phyloP scores from a whole-genome alignment of 1,140 invertebrate genomes.

The Chelonus insularis region DNA sequence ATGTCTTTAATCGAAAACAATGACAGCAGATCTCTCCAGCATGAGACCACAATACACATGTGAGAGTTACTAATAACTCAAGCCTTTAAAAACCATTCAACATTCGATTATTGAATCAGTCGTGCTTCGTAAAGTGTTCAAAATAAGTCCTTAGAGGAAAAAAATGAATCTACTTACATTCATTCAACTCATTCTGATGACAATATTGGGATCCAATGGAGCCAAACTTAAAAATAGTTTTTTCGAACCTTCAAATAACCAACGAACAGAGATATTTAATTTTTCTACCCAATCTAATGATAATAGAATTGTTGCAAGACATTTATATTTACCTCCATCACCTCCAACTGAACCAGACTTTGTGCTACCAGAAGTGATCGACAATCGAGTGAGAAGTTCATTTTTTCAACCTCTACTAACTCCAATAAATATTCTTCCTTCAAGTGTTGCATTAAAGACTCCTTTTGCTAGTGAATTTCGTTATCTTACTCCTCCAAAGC shows the following conservation, averaged over 20 bases:
- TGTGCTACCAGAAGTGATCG: constrained; percentile 39
- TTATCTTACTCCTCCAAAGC: not conserved
- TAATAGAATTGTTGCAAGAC: constrained; percentile 18
- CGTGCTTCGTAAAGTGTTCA: constrained; percentile 7
- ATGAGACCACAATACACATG: not conserved
- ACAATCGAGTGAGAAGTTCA: constrained; percentile 37
- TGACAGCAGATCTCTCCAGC: not conserved
- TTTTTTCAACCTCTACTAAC: constrained; percentile 4
- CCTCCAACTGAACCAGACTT: constrained; percentile 33
- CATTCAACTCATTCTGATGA: not conserved
- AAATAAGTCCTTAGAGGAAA: not conserved
- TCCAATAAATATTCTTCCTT: not conserved
- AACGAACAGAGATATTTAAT: constrained; percentile 36
- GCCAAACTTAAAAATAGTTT: constrained; percentile 4
- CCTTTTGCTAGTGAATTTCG: constrained; percentile 10
- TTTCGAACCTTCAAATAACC: not conserved
- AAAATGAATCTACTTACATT: not conserved
- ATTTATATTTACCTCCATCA: constrained; percentile 37
- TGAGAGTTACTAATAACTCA: constrained; percentile 7
- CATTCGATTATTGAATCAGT: constrained; percentile 12
- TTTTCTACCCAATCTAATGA: constrained; percentile 31
- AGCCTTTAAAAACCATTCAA: constrained; percentile 24
- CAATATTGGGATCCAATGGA: not conserved
- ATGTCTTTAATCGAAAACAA: constrained; percentile 12
- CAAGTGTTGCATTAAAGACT: constrained; percentile 20